These are phyloP conservation scores for Semnopithecus entellus DNA, from an alignment of 2,113 vertebrate species.

Conservation along the genomic window DNA sequence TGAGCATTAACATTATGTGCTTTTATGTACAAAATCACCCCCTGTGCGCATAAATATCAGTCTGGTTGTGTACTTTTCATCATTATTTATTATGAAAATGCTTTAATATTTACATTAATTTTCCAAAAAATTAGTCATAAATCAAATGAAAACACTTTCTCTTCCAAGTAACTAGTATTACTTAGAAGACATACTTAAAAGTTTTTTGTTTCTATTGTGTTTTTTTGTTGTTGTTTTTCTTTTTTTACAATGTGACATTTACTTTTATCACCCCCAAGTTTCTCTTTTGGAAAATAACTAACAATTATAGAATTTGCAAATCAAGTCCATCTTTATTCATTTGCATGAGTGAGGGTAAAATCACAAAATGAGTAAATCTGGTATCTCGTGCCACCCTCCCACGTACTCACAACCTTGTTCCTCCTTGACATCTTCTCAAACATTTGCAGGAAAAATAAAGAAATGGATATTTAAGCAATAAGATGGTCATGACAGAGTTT, in stretches of 20 bases:
- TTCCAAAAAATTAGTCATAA: neutral
- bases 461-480: neutral
- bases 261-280: neutral
- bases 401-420: neutral
- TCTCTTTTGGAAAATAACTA: neutral
- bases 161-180: neutral
- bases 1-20: neutral
- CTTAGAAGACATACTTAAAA: neutral
- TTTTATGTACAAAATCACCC: conserved; percentile 13
- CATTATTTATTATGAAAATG: neutral
- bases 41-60: neutral
- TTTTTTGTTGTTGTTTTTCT: no score
- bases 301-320: neutral
- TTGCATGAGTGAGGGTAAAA: neutral
- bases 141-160: conserved; percentile 12
- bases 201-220: neutral
- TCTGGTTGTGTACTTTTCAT: neutral
- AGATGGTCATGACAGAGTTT: neutral
- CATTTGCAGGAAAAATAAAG: neutral
- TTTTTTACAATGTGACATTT: conserved; percentile 12
- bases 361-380: neutral
- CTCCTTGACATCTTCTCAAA: neutral
- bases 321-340: neutral
- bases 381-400: neutral
- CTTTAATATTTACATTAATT: conserved; percentile 38